Base-by-base conservation (phyloP, 2,888 invertebrate species). In the Macaria notata region DNA sequence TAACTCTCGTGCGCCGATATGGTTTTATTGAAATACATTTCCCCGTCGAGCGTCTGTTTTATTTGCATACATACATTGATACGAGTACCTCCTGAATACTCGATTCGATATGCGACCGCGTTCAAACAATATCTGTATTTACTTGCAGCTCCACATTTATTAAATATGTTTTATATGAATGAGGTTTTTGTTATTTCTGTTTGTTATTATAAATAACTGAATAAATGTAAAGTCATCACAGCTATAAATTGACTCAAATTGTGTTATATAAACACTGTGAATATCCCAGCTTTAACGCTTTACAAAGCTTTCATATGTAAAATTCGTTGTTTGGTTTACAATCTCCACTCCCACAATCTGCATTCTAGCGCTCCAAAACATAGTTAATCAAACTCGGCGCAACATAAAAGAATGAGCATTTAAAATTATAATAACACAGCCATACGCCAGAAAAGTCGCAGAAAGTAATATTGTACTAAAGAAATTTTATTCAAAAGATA, bases 401-500 rank as follows among this genome's bases (percentile, higher is more conserved):
- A 46, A 48, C 43, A 54, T 38, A 46, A 50, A 53, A 46, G 30
- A 55, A 52, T 49, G 31, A 45, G 54, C 49, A 46, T 56, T 51
- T 56, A 50, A 49, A 65, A 62, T 65, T 59, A 59, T 54, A 61
- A 63, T 65, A 62, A 59, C 56, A 55, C 49, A 61, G 48, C 52
- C 53, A 48, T 49, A 59, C 54, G 56, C 53, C 62, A 50, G 61
- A 62, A 62, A 64, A 63, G 54, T 63, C 59, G 55, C 61, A 58
- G 56, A 61, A 65, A 59, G 56, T 68, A 62, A 64, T 64, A 65
- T 57, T 54, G 74, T 76, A 77, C 75, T 76, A 69, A 76, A 78
- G 77, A 76, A 84, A 80, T 84, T 82, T 83, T 83, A 84, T 86
- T 88, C 83, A 83, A 84, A 86, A 84, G 83, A 83, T 84, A 84